Base-by-base conservation (phyloP, 2,797 vertebrate species). In the Mus minutoides region DNA sequence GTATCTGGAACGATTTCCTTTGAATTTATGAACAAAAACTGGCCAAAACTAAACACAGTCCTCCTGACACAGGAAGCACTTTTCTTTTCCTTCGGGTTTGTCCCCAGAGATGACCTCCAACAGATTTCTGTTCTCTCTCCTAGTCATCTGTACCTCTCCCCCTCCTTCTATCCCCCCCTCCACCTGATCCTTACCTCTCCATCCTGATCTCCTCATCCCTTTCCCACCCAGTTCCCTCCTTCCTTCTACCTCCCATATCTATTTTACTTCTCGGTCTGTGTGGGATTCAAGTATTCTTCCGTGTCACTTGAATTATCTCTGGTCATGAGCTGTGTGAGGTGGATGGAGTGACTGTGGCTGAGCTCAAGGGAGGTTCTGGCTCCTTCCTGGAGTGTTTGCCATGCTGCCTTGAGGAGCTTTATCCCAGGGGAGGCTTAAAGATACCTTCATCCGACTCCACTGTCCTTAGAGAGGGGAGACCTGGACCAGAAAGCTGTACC, bases 1-100 rank as follows among this genome's bases (percentile, higher is more conserved):
- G 21, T 64, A n/a, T 92, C 88, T 77, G 24, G 46, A 94, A 87
- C 46, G 6, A 92, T n/a, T 88, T 91, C 31, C 82, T 69, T 92
- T n/a, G 84, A 90, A 82, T 94, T 88, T 22, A 90, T 17, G 40
- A 71, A 34, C 91, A 97, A 96, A 93, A 94, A 11, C 40, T 64
- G 98, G 99, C 99, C 97, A 99, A 99, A 49, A 99, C 99, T 8
- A 49, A 49, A 98, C 99, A 99, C 99, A 97, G 99, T 99, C 98
- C 99, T 99, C 98, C 99, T 99, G 97, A 99, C 99, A 90, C 99
- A 99, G 0, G 99, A 99, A 97, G 99, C 99, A 98, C 99, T 98
- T 97, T 99, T 98, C 99, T 99, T 94, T 99, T 99, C 82, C 97
- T 98, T 85, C 97, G 97, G 94, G 99, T 37, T 71, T 71, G 17